These are phyloP conservation scores for Cheumatopsyche charites DNA, from an alignment of 1,140 invertebrate genomes.

Conservation along the genomic window DNA sequence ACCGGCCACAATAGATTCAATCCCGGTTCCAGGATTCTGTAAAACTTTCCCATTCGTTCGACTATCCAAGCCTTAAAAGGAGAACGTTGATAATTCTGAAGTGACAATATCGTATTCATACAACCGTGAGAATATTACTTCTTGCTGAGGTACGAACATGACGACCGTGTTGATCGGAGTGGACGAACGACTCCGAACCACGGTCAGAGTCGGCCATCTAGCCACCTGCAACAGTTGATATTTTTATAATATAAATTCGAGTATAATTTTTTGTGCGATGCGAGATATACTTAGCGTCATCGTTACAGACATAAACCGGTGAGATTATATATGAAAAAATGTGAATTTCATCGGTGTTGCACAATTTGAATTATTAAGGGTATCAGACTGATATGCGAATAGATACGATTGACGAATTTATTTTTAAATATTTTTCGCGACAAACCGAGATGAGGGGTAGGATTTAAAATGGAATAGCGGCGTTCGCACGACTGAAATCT, in stretches of 20 bases:
- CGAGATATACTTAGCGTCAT: slow-evolving; percentile 32
- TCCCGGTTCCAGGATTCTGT: slow-evolving; percentile 91
- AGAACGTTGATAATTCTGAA: not conserved
- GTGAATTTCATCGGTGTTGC: not conserved
- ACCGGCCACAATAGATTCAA: slow-evolving; percentile 93
- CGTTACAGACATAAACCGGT: not conserved
- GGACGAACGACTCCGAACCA: slow-evolving; percentile 64
- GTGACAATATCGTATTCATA: not conserved
- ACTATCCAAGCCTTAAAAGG: slow-evolving; percentile 92
- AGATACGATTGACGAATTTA: not conserved
- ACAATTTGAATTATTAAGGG: not conserved
- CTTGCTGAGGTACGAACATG: slow-evolving; percentile 99
- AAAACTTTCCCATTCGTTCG: slow-evolving; percentile 97
- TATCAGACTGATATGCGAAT: not conserved
- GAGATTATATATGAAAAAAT: slow-evolving; percentile 37
- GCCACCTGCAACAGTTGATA: slow-evolving; percentile 50
- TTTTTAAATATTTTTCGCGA: not conserved
- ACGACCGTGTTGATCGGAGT: slow-evolving; percentile 91
- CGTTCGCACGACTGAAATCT: not conserved
- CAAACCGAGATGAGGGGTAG: not conserved
- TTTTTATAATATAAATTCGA: slow-evolving; percentile 43
- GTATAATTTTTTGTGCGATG: slow-evolving; percentile 53
- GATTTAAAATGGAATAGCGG: not conserved
- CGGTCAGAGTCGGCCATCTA: not conserved
- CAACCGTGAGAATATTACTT: slow-evolving; percentile 64